These are phyloP conservation scores for Conistra vaccinii DNA, from an alignment of 2,888 invertebrate species.

Conservation along the genomic window DNA sequence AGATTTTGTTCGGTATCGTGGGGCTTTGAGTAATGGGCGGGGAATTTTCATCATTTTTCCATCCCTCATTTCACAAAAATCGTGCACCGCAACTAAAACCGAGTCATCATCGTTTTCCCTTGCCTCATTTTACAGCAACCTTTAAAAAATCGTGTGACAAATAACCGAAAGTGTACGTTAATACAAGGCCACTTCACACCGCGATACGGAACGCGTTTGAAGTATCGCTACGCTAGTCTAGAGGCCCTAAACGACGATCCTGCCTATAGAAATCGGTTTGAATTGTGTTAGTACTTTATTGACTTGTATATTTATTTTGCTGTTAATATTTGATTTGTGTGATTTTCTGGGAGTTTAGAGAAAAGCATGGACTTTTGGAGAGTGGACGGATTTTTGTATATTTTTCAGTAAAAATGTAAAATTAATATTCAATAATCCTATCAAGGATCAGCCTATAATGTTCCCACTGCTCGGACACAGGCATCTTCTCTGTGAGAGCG, in stretches of 20 bases:
- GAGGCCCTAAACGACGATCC: constrained; percentile 40
- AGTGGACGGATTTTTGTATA: neutral
- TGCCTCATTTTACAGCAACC: neutral
- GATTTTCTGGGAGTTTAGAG: neutral
- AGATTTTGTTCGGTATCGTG: too few species aligned
- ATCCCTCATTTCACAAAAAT: too few species aligned
- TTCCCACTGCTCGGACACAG: too few species aligned
- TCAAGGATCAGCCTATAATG: too few species aligned
- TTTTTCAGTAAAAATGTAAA: too few species aligned
- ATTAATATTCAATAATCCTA: too few species aligned
- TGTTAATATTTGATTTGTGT: neutral
- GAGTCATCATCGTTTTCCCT: neutral
- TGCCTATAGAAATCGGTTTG: constrained; percentile 29
- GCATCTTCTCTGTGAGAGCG: too few species aligned
- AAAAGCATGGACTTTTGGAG: neutral
- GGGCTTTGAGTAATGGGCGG: too few species aligned
- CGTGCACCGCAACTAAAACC: neutral
- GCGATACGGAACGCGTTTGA: constrained; percentile 39
- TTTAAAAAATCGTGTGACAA: neutral
- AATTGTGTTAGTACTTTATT: constrained; percentile 8
- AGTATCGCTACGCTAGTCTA: constrained; percentile 27
- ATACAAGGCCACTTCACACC: constrained; percentile 23
- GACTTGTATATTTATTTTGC: constrained; percentile 17
- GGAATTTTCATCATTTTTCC: too few species aligned
- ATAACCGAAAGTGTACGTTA: constrained; percentile 16